phyloP scores from a whole-genome alignment of 2,888 invertebrate genomes.

The Tholera decimalis region DNA sequence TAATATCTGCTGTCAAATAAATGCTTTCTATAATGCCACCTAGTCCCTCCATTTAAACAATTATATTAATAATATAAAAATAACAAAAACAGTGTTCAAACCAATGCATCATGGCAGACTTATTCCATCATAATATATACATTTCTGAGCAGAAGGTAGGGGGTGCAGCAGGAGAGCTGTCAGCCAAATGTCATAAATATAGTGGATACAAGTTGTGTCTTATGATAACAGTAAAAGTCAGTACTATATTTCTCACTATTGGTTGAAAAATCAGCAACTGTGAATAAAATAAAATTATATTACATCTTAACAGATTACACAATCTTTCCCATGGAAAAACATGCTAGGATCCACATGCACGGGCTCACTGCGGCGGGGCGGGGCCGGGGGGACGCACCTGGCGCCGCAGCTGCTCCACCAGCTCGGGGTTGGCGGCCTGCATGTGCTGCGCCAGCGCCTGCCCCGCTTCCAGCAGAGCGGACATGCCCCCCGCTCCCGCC shows the following conservation, averaged over 20 bases:
- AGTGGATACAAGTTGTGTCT: conserved; percentile 23
- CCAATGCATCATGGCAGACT: conserved; percentile 5
- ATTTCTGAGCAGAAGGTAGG: conserved; percentile 21
- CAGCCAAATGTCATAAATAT: conserved; percentile 18
- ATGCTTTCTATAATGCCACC: conserved; percentile 52
- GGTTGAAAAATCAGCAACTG: conserved; percentile 28
- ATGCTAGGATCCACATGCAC: background rate
- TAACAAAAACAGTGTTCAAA: conserved; percentile 4
- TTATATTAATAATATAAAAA: conserved; percentile 31
- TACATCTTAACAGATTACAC: conserved; percentile 62
- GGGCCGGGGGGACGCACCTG: conserved; percentile 89
- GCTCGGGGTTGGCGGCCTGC: conserved; percentile 95
- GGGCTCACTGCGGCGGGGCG: conserved; percentile 74
- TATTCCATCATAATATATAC: conserved; percentile 45
- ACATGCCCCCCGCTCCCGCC: conserved; percentile 79
- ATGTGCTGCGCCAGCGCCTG: conserved; percentile 96
- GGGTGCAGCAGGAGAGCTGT: background rate
- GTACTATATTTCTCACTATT: conserved; percentile 23
- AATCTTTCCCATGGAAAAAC: conserved; percentile 45
- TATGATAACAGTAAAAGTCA: conserved; percentile 38
- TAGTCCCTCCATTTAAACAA: conserved; percentile 35
- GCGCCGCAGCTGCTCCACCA: conserved; percentile 95
- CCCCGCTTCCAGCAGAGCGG: conserved; percentile 92
- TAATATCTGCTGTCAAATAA: conserved; percentile 52
- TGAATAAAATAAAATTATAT: conserved; percentile 63